Evolutionary conservation across 2,797 vertebrate genomes (phyloP), one percentile per base, ranked within the genome.

Genomic region (Tragelaphus eurycerus): DNA sequence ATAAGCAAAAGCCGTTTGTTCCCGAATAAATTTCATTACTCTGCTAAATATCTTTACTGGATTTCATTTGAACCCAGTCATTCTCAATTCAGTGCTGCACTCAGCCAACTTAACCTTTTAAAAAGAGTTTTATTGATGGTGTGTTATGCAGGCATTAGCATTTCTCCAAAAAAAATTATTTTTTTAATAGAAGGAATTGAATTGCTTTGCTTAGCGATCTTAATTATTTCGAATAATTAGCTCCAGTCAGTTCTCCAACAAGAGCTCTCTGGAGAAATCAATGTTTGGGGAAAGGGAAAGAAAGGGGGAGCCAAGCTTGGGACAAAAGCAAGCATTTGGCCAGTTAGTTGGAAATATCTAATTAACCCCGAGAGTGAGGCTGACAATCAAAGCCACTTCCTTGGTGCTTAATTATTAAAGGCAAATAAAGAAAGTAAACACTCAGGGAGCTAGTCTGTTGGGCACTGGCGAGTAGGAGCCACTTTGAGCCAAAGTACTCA

Each of bases 141-240:
- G 4, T 64, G 83, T 57, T 97, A 97, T 84, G 93, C 87, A 97
- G 98, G 94, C 97, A 94, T 98, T 98, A 98, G 95, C 97, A 97
- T 98, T 98, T 98, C 98, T 98, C 97, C 97, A 79, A 97, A 98
- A 96, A 96, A 97, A 97, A 29, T 23, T 38, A 92, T 92, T 55
- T 38, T 55, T 55, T 83, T 9, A 83, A 55, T 71, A 87, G 89
- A 97, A 96, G 98, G 98, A 98, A 99, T 98, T 98, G 98, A 98
- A 98, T 98, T 98, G 99, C 98, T 98, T 98, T 98, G 94, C 98
- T 98, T 98, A 98, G 98, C 74, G 82, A 98, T 99, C 98, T 99
- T 99, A 98, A 99, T 99, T 99, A 99, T 98, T 98, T 98, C 97
- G 98, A 99, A 98, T 99, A 99, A 99, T 99, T 99, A 98, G 98